These are phyloP conservation scores for Zelleria hepariella DNA, from an alignment of 2,888 invertebrate genomes.

Conservation along the genomic window DNA sequence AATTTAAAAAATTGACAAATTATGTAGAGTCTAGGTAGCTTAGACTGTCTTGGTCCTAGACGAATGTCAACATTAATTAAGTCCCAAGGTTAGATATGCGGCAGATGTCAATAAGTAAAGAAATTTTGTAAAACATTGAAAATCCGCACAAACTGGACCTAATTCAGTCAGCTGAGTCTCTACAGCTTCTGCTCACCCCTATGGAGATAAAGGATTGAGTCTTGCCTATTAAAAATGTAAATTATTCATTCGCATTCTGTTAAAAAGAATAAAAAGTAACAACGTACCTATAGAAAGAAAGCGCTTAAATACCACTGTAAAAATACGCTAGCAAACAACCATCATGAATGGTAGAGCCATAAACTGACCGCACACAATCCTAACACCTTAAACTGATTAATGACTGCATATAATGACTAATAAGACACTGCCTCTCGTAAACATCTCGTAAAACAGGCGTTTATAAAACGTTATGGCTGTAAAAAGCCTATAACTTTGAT, in stretches of 20 bases:
- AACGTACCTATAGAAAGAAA: neutral
- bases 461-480: constrained; percentile 70
- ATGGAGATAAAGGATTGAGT: no score
- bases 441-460: constrained; percentile 66
- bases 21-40: no score
- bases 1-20: no score
- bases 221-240: no score
- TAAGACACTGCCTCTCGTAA: constrained; percentile 51
- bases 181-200: no score
- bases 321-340: neutral
- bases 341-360: neutral
- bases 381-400: constrained; percentile 63
- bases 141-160: no score
- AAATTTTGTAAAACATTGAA: no score
- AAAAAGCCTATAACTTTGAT: constrained; percentile 74
- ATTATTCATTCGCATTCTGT: neutral
- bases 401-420: constrained; percentile 61
- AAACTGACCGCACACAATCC: constrained; percentile 44
- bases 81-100: no score
- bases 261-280: neutral
- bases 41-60: no score
- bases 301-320: neutral
- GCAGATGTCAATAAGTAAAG: no score
- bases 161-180: no score
- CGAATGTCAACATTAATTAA: no score